A percentile compares a stretch with the other conserved stretches of the same genome.
Conservation (phyloP, 2,113 vertebrate genomes). For the Eulemur rufifrons region DNA sequence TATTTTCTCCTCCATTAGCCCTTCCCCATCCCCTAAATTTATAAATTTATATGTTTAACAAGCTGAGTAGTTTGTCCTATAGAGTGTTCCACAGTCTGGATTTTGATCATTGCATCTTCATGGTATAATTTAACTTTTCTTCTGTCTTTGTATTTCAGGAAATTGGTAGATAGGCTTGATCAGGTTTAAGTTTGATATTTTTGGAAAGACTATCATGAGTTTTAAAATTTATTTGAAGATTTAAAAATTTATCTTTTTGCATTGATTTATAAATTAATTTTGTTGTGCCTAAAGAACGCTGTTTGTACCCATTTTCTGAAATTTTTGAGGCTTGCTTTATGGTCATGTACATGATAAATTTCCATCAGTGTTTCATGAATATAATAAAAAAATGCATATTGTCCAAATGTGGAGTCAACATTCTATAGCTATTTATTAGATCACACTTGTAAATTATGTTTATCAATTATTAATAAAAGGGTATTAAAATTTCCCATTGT, state of each 20-base stretch:
- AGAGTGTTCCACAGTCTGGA: background rate
- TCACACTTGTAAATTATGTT: background rate
- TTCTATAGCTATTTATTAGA: background rate
- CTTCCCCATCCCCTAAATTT: background rate
- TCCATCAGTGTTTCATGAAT: background rate
- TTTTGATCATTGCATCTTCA: background rate
- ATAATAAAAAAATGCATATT: background rate
- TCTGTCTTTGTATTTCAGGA: background rate
- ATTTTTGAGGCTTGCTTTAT: background rate
- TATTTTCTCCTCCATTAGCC: background rate
- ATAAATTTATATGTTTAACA: background rate
- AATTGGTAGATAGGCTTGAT: background rate
- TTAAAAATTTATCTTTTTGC: background rate
- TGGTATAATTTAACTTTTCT: background rate
- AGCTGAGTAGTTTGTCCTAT: background rate
- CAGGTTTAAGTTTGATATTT: constrained; percentile 11
- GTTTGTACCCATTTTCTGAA: background rate
- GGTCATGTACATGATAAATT: background rate
- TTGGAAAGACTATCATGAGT: background rate
- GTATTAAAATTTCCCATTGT: constrained; percentile 1
- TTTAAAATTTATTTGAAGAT: background rate
- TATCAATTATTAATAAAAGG: background rate
- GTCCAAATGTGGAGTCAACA: background rate
- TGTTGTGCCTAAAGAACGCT: background rate
- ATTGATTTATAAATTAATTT: background rate